Conservation (phyloP, 2,888 invertebrate genomes). For the Rosalia funebris region DNA sequence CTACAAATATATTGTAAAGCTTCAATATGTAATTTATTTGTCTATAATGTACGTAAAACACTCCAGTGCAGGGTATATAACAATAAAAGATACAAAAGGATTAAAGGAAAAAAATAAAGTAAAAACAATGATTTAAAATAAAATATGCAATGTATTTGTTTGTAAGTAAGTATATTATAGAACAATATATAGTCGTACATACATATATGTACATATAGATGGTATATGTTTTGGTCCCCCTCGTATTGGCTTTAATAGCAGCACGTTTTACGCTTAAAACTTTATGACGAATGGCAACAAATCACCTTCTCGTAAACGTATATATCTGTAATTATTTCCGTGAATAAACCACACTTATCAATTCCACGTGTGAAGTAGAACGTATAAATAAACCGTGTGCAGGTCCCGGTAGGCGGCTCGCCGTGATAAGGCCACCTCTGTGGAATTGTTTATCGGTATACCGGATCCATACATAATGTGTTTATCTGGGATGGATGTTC, state of each 20-base stretch:
- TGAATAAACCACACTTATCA: slow-evolving; percentile 50
- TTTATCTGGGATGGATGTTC: slow-evolving; percentile 65
- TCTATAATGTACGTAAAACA: too few species aligned
- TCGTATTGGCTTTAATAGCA: slow-evolving; percentile 11
- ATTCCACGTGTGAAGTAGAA: slow-evolving; percentile 47
- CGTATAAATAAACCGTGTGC: slow-evolving; percentile 42
- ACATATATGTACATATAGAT: too few species aligned
- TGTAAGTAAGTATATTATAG: too few species aligned
- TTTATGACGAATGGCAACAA: slow-evolving; percentile 26
- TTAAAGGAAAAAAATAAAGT: too few species aligned
- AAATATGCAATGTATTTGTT: too few species aligned
- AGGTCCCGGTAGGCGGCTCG: slow-evolving; percentile 43
- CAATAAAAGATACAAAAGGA: too few species aligned
- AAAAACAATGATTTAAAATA: too few species aligned
- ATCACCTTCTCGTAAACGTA: slow-evolving; percentile 32
- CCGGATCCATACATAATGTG: slow-evolving; percentile 64
- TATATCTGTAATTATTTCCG: slow-evolving; percentile 45
- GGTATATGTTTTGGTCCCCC: too few species aligned
- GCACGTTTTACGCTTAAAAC: slow-evolving; percentile 16
- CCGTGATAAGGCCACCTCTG: slow-evolving; percentile 59
- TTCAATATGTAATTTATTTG: too few species aligned
- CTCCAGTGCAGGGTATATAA: too few species aligned
- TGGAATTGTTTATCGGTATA: slow-evolving; percentile 63
- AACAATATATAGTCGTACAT: too few species aligned
- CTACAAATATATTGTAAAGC: too few species aligned